Conservation (phyloP, 2,797 vertebrate genomes). For the Aldrovandia affinis region DNA sequence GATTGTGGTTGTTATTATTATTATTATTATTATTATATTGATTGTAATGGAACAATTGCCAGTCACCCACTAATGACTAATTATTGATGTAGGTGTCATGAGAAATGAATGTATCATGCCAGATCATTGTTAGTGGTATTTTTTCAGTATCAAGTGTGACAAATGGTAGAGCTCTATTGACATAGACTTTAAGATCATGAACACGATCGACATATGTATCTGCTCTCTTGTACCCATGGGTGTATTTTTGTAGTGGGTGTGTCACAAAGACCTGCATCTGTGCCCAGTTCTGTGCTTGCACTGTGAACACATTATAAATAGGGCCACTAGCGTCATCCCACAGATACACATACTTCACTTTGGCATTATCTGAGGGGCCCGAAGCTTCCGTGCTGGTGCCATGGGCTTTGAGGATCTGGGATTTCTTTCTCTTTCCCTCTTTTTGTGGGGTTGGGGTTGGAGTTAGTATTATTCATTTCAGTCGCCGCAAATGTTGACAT, state of each 20-base stretch:
- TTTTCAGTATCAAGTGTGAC: not conserved
- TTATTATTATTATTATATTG: not conserved
- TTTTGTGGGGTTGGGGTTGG: constrained; percentile 57
- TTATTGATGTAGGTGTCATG: not conserved
- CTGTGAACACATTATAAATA: constrained; percentile 5
- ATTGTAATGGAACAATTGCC: not conserved
- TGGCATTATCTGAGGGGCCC: constrained; percentile 48
- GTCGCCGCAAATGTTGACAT: constrained; percentile 50
- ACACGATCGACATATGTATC: too few relatives aligned
- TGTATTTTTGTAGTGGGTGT: constrained; percentile 11
- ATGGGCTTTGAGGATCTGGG: constrained; percentile 62
- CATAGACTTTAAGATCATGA: not conserved
- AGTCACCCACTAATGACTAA: not conserved
- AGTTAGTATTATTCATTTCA: constrained; percentile 69
- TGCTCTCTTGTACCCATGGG: not conserved
- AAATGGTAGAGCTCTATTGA: not conserved
- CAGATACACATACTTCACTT: constrained; percentile 23
- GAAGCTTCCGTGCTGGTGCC: constrained; percentile 59
- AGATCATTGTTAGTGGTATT: not conserved
- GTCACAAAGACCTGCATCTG: not conserved
- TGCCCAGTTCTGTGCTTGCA: not conserved
- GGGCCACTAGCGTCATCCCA: not conserved
- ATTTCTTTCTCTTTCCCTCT: constrained; percentile 71
- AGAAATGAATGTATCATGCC: not conserved
- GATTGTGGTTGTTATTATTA: not conserved